Conservation (phyloP, 2,888 invertebrate species). For the Nemotelus pantherinus region DNA sequence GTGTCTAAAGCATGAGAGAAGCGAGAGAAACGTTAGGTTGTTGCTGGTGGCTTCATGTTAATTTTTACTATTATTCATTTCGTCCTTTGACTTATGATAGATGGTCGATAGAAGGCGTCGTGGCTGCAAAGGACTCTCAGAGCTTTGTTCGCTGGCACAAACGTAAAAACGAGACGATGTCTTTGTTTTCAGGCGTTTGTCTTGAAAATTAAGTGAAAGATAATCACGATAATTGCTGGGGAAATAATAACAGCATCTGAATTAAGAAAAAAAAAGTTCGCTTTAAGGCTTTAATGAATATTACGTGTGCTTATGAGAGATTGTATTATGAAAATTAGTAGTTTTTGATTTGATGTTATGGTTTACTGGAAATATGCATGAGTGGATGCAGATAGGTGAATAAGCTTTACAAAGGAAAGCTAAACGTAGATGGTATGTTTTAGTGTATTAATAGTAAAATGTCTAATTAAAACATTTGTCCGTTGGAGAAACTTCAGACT, state of each 20-base stretch:
- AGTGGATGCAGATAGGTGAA: too few species aligned
- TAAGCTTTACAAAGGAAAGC: too few species aligned
- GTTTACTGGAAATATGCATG: too few species aligned
- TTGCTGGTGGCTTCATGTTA: too few species aligned
- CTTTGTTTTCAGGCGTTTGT: constrained; percentile 37
- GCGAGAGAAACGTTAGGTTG: too few species aligned
- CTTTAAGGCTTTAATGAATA: too few species aligned
- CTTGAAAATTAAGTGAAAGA: constrained; percentile 43
- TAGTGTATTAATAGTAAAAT: too few species aligned
- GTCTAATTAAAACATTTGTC: too few species aligned
- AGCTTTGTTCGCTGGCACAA: background rate
- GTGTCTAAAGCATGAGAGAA: too few species aligned
- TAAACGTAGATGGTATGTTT: too few species aligned
- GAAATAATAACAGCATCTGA: background rate
- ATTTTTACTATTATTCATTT: background rate
- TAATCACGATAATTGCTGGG: constrained; percentile 1
- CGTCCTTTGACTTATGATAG: background rate
- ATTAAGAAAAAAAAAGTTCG: background rate
- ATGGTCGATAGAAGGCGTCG: background rate
- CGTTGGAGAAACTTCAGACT: too few species aligned
- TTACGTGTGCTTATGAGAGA: background rate
- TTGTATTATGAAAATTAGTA: background rate
- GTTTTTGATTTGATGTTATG: too few species aligned
- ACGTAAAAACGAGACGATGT: background rate
- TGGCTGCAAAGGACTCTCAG: background rate